phyloP scores from a whole-genome alignment of 2,888 invertebrate species.

The Crocallis elinguaria region DNA sequence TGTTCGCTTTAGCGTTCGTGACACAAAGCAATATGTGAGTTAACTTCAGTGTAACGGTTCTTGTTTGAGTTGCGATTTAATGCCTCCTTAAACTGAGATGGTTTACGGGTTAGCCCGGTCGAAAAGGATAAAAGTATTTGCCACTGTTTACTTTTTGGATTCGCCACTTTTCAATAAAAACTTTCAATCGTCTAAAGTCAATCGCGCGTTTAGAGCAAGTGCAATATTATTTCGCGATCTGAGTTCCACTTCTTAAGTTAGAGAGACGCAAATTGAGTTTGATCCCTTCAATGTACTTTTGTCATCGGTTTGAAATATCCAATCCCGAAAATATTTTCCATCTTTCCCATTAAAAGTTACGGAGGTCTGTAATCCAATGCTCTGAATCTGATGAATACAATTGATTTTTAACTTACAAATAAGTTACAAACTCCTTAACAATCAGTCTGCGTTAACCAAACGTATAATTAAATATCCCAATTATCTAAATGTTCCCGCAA shows the following conservation, averaged over 20 bases:
- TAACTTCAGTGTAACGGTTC: conserved; percentile 83
- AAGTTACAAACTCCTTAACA: neutral
- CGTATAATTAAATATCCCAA: conserved; percentile 6
- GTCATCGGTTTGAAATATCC: conserved; percentile 32
- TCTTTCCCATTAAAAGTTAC: conserved; percentile 30
- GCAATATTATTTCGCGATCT: conserved; percentile 47
- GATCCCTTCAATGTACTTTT: conserved; percentile 38
- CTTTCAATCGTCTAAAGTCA: conserved; percentile 70
- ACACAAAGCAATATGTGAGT: conserved; percentile 85
- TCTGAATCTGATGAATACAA: neutral
- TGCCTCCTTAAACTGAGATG: conserved; percentile 85
- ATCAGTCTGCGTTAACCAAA: neutral
- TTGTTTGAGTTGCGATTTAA: conserved; percentile 85
- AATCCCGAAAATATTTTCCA: conserved; percentile 20
- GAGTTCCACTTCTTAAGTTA: conserved; percentile 44
- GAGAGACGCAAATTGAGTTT: conserved; percentile 45
- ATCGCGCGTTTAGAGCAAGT: conserved; percentile 57
- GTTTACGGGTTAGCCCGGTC: conserved; percentile 82
- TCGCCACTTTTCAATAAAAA: conserved; percentile 70
- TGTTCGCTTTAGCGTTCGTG: conserved; percentile 80
- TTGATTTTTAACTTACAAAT: neutral
- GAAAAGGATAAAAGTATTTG: conserved; percentile 80
- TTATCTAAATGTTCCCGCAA: conserved; percentile 20
- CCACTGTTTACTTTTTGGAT: conserved; percentile 78
- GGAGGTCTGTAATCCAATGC: conserved; percentile 2